These are phyloP conservation scores for Percopsis transmontana DNA, from an alignment of 2,113 vertebrate genomes.

Conservation along the genomic window DNA sequence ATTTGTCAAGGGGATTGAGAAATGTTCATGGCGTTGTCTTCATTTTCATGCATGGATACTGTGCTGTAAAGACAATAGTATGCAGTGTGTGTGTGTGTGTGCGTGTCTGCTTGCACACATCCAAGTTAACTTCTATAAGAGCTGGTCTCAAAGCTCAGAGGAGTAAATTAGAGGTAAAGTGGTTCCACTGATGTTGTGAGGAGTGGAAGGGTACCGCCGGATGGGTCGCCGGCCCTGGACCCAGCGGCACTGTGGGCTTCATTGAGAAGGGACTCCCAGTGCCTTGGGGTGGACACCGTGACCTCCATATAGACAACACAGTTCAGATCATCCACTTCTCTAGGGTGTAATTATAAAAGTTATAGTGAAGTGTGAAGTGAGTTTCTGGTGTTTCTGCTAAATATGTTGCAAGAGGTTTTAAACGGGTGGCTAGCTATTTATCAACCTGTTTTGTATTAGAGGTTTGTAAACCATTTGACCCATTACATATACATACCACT, in stretches of 20 bases:
- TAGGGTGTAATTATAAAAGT: constrained; percentile 69
- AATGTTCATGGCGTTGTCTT: no score
- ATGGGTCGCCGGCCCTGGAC: constrained; percentile 51
- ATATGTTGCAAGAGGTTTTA: neutral
- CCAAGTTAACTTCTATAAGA: neutral
- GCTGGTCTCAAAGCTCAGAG: constrained; percentile 59
- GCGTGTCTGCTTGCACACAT: neutral
- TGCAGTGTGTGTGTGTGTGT: neutral
- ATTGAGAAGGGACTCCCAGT: constrained; percentile 41
- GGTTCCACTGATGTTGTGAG: constrained; percentile 33
- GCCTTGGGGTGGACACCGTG: constrained; percentile 33
- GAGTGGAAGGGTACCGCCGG: constrained; percentile 42
- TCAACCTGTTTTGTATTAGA: no score
- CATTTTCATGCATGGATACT: no score
- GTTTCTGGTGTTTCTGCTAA: constrained; percentile 54
- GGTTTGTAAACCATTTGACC: no score
- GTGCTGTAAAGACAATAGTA: no score
- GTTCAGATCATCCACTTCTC: constrained; percentile 54
- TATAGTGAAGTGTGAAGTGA: constrained; percentile 43
- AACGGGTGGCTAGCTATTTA: neutral
- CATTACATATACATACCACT: no score
- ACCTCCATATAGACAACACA: constrained; percentile 44
- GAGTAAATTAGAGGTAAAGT: constrained; percentile 70
- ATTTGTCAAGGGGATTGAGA: no score
- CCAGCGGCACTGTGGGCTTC: constrained; percentile 43